A percentile compares a stretch with the other conserved stretches of the same genome.
Conservation (phyloP, 2,888 invertebrate species). For the Cantharis lateralis region DNA sequence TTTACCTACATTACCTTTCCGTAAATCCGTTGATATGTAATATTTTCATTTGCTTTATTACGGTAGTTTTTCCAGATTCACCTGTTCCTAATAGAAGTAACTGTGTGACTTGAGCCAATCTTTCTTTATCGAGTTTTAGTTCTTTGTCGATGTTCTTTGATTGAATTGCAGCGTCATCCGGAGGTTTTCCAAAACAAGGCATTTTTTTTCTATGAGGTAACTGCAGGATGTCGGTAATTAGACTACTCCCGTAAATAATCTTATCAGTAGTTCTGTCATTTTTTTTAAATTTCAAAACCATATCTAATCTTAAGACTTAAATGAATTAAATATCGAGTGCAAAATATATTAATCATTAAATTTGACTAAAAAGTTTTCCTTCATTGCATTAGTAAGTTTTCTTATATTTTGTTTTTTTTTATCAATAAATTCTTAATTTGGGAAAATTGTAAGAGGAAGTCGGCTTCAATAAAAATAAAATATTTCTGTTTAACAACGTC, state of each 20-base stretch:
- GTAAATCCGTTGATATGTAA: conserved; percentile 79
- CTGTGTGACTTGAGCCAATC: conserved; percentile 56
- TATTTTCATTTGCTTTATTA: conserved; percentile 87
- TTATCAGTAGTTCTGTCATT: background rate
- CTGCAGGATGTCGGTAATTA: background rate
- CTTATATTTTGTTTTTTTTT: no score
- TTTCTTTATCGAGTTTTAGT: conserved; percentile 40
- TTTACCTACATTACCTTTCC: conserved; percentile 59
- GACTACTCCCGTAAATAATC: background rate
- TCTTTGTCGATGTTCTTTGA: conserved; percentile 34
- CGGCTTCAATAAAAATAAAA: no score
- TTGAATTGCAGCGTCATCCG: background rate
- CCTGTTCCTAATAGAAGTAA: conserved; percentile 72
- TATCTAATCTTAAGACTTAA: background rate
- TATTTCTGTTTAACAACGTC: background rate
- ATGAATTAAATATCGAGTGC: background rate
- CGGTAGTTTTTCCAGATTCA: conserved; percentile 84
- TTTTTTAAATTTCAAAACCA: background rate
- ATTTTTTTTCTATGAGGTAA: conserved; percentile 5
- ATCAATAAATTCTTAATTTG: no score
- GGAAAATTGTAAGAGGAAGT: no score
- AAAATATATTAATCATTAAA: background rate
- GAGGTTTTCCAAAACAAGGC: conserved; percentile 9
- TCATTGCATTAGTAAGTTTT: no score
- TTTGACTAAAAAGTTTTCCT: background rate